Conservation (phyloP, 2,888 invertebrate genomes). For the Megamerina dolium region DNA sequence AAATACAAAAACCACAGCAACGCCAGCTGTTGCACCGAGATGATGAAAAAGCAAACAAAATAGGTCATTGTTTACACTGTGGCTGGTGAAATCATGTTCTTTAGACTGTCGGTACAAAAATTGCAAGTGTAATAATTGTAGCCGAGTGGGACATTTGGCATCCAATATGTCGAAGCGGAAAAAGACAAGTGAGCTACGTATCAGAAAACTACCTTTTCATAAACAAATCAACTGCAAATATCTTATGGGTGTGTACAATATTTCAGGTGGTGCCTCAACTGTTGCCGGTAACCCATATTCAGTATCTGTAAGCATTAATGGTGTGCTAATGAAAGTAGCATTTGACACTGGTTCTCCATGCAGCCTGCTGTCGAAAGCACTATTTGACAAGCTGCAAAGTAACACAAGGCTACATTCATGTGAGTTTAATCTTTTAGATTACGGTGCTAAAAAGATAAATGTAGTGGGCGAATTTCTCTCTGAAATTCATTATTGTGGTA, state of each 20-base stretch:
- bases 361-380: constrained; percentile 12
- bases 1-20: too few species aligned
- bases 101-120: constrained; percentile 5
- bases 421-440: too few species aligned
- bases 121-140: not conserved
- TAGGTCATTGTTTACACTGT: too few species aligned
- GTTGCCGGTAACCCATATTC: not conserved
- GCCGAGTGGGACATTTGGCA: not conserved
- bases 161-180: too few species aligned
- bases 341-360: constrained; percentile 14
- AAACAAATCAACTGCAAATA: too few species aligned
- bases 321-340: constrained; percentile 5
- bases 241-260: constrained; percentile 4
- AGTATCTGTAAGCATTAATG: constrained; percentile 6
- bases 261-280: too few species aligned
- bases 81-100: too few species aligned
- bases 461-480: too few species aligned
- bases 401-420: not conserved
- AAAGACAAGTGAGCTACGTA: too few species aligned
- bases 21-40: constrained; percentile 3
- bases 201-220: too few species aligned
- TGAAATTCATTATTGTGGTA: too few species aligned
- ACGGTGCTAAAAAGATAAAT: not conserved
- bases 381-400: constrained; percentile 7
- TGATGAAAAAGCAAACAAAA: too few species aligned